phyloP scores from a whole-genome alignment of 2,113 vertebrate species.

The Calidris pygmaea region DNA sequence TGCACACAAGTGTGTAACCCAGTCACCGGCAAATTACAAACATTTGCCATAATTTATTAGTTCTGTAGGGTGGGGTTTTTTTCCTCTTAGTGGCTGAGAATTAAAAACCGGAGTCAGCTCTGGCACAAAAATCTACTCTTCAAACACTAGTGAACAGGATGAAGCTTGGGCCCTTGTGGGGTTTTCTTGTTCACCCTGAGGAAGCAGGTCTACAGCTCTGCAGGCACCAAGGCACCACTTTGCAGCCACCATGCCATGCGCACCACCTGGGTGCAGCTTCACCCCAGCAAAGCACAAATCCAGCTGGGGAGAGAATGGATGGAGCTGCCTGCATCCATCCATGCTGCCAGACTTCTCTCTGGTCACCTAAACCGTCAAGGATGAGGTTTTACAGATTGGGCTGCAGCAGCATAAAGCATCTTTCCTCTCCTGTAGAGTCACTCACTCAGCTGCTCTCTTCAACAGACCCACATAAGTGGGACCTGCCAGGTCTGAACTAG shows the following conservation, averaged over 20 bases:
- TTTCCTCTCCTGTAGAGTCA: background rate
- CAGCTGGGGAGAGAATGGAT: background rate
- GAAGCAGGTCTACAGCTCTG: background rate
- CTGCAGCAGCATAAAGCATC: background rate
- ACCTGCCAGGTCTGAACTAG: background rate
- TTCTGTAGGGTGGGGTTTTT: background rate
- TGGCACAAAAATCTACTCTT: background rate
- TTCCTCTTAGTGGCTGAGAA: background rate
- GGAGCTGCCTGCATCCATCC: background rate
- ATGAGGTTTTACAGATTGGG: background rate
- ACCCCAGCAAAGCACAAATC: fast-evolving
- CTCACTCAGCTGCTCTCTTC: background rate
- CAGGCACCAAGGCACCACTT: background rate
- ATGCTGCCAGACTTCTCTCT: fast-evolving
- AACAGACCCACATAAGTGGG: background rate
- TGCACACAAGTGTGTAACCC: background rate
- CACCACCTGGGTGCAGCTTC: background rate
- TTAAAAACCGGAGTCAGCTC: background rate
- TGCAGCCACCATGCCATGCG: background rate
- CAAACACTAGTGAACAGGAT: background rate
- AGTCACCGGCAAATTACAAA: background rate
- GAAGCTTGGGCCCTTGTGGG: background rate
- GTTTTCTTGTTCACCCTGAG: background rate
- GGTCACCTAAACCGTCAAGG: no score
- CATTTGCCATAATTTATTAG: background rate